Base-by-base conservation (phyloP, 2,888 invertebrate species). In the Vandiemenella viatica region DNA sequence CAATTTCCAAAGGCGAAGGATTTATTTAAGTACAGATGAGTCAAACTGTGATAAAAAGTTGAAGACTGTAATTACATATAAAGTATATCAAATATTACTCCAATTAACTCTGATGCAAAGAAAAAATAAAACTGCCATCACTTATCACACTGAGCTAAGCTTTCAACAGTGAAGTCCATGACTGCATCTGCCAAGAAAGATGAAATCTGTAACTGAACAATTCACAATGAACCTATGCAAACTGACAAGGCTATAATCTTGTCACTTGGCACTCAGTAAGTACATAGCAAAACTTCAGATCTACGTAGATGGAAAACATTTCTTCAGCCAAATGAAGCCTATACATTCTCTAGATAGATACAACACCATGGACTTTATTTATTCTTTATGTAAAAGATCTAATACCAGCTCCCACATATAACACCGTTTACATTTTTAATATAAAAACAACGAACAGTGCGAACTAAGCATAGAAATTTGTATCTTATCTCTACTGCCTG, bases 101-200 rank as follows among this genome's bases (percentile, higher is more conserved):
- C 26, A 8, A 26, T 3, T 5, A 38, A 8, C 16, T 50, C 41
- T 46, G 45, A 42, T 43, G 22, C 26, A 45, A 23, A 46, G 43
- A 47, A 43, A 42, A 47, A 23, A 38, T 19, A 38, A 40, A 40
- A 38, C 17, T 22, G 46, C 50, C 46, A 46, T 42, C 50, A 37
- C 37, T 43, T 50, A 50, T 50, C 50, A 50, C 50, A 50, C 47
- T 40, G 46, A 50, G 50, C 50, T 50, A 50, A 47, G 43, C 46
- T 46, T 50, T 42, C 48, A 48, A 43, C 43, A 48, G 43, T 41
- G 43, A 20, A 48, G 42, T 37, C 22, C 42, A 42, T 21, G 38
- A 38, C 38, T 18, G 10, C 38, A 17, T 17, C 38, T 17, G 38
- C 15, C 38, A 38, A 38, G 38, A 8, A 15, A 38, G 38, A 38